A percentile compares a stretch with the other conserved stretches of the same genome.
Evolutionary conservation across 2,797 vertebrate genomes (phyloP).

Genomic region (Chrysocyon brachyurus): DNA sequence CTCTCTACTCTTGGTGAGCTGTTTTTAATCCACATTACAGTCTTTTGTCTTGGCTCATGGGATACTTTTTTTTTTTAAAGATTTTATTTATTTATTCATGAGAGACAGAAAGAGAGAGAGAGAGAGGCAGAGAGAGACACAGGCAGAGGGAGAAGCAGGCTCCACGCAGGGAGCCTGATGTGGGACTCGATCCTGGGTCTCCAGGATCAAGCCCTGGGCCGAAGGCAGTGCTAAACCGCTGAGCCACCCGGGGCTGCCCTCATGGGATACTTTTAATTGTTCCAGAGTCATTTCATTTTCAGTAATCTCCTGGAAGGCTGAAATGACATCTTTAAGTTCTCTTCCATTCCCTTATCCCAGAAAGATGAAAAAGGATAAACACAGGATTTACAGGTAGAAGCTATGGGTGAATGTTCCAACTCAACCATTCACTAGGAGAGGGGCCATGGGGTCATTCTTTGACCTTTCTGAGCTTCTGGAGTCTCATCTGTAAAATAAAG

Average conservation of each 20-base stretch:
- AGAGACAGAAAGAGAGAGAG: too few species aligned
- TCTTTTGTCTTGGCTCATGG: not conserved
- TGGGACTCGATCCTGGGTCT: too few species aligned
- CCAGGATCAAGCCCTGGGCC: too few species aligned
- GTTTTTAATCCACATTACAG: not conserved
- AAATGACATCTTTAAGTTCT: not conserved
- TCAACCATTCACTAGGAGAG: not conserved
- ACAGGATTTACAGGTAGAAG: not conserved
- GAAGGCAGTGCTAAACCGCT: too few species aligned
- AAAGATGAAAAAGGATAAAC: not conserved
- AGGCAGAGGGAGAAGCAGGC: too few species aligned
- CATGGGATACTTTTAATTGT: not conserved
- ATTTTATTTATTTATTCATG: too few species aligned
- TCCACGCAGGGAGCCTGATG: too few species aligned
- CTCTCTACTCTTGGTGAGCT: not conserved
- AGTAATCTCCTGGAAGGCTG: not conserved
- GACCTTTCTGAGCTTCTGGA: not conserved
- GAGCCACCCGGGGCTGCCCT: too few species aligned
- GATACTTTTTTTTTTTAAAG: not conserved
- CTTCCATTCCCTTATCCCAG: not conserved
- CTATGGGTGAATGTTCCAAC: not conserved
- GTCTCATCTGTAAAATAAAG: not conserved
- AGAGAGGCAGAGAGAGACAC: too few species aligned
- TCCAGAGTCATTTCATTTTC: not conserved
- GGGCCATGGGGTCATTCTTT: not conserved